These are phyloP conservation scores for Amphipyra tragopoginis DNA, from an alignment of 2,888 invertebrate genomes.

Conservation along the genomic window DNA sequence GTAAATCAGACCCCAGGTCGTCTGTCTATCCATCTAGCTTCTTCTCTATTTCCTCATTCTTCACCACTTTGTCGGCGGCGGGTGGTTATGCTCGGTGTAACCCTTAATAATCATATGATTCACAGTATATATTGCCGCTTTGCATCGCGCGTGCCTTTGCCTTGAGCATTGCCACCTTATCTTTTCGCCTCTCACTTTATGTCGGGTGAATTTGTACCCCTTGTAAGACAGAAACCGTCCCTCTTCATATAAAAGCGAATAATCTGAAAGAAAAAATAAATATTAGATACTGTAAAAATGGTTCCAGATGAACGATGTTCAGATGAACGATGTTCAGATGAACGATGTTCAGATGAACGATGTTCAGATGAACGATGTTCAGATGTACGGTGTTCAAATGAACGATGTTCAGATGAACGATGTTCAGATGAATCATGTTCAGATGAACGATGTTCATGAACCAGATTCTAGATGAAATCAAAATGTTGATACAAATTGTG, in stretches of 20 bases:
- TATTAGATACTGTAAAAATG: background rate
- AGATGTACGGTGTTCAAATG: too few relatives aligned
- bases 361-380: too few relatives aligned
- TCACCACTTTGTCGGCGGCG: conserved; percentile 12
- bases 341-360: too few relatives aligned
- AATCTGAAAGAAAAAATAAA: conserved; percentile 17
- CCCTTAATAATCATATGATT: conserved; percentile 17
- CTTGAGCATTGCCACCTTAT: conserved; percentile 44
- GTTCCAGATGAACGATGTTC: too few relatives aligned
- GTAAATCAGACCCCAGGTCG: too few relatives aligned
- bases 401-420: too few relatives aligned
- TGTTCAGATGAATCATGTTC: too few relatives aligned
- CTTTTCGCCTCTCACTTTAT: conserved; percentile 32
- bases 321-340: too few relatives aligned
- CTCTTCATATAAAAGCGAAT: conserved; percentile 20
- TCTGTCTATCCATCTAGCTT: too few relatives aligned
- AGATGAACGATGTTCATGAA: too few relatives aligned
- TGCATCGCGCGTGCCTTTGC: conserved; percentile 27
- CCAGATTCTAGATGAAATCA: too few relatives aligned
- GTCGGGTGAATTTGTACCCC: conserved; percentile 43
- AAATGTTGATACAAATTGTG: too few relatives aligned
- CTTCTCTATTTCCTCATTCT: background rate
- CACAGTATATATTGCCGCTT: conserved; percentile 26
- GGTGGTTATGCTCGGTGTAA: conserved; percentile 35
- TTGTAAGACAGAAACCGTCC: conserved; percentile 40